These are phyloP conservation scores for Meta bourneti DNA, from an alignment of 2,888 invertebrate species.

Conservation along the genomic window DNA sequence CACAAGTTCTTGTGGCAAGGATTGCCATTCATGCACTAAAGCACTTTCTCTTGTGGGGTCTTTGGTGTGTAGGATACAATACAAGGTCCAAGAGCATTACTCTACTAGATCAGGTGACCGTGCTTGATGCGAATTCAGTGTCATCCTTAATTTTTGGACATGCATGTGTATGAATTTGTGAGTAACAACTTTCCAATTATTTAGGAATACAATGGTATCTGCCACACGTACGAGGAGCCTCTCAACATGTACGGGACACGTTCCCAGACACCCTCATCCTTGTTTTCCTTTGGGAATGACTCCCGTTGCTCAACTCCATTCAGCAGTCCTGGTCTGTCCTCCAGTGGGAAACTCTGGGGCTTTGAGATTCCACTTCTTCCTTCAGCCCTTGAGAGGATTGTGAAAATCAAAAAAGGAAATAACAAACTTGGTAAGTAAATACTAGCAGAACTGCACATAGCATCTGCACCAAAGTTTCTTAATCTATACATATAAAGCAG, in stretches of 20 bases:
- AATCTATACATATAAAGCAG: too few species aligned
- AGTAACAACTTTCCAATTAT: neutral
- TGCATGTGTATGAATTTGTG: too few species aligned
- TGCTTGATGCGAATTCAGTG: too few species aligned
- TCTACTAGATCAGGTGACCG: too few species aligned
- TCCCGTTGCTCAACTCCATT: constrained; percentile 77
- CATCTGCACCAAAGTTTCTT: too few species aligned
- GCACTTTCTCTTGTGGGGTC: too few species aligned
- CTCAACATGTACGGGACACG: constrained; percentile 51
- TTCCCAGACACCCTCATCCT: constrained; percentile 76
- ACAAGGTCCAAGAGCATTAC: too few species aligned
- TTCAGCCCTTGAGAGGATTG: constrained; percentile 83
- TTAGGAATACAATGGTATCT: constrained; percentile 71
- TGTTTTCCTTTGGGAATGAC: constrained; percentile 74
- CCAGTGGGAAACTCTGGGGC: constrained; percentile 65
- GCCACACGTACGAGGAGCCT: constrained; percentile 66
- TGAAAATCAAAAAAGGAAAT: constrained; percentile 83
- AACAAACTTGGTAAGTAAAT: constrained; percentile 82
- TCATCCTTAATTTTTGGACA: too few species aligned
- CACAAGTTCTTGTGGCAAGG: too few species aligned
- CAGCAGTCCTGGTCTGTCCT: constrained; percentile 72
- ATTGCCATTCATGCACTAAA: too few species aligned
- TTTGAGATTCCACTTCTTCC: constrained; percentile 81
- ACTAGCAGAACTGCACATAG: neutral
- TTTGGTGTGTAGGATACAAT: too few species aligned